Evolutionary conservation across 2,888 invertebrate genomes (phyloP).

Genomic region (Alcis repandata): DNA sequence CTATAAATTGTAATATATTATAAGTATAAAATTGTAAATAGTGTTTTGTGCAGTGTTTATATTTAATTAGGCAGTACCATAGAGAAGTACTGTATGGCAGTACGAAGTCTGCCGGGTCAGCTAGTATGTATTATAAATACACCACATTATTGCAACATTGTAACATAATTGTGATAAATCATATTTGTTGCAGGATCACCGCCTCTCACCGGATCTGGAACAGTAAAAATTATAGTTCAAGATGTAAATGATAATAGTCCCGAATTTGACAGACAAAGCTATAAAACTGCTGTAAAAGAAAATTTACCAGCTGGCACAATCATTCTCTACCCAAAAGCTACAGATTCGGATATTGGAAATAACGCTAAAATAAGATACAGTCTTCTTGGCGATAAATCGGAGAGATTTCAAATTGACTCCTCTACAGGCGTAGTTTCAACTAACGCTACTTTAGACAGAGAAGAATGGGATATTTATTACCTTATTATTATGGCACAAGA

Average conservation of each 20-base stretch:
- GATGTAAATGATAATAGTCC: slow-evolving; percentile 98
- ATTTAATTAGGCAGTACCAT: too few relatives aligned
- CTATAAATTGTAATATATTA: too few relatives aligned
- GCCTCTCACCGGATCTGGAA: slow-evolving; percentile 96
- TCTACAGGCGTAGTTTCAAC: slow-evolving; percentile 93
- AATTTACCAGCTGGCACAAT: slow-evolving; percentile 92
- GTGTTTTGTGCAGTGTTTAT: too few relatives aligned
- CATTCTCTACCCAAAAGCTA: slow-evolving; percentile 92
- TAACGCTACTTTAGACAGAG: slow-evolving; percentile 91
- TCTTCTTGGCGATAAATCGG: slow-evolving; percentile 92
- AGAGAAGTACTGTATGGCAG: too few relatives aligned
- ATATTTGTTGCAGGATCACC: slow-evolving; percentile 91
- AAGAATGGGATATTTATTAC: slow-evolving; percentile 91
- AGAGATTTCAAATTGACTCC: slow-evolving; percentile 92
- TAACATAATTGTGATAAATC: neutral
- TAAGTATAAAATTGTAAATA: too few relatives aligned
- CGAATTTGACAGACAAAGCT: slow-evolving; percentile 93
- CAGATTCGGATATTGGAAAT: slow-evolving; percentile 93
- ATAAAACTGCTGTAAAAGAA: slow-evolving; percentile 92
- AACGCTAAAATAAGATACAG: slow-evolving; percentile 96
- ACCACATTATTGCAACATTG: neutral
- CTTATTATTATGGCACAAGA: slow-evolving; percentile 95
- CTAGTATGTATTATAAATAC: too few relatives aligned
- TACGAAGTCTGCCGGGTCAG: too few relatives aligned
- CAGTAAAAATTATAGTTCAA: slow-evolving; percentile 95